These are phyloP conservation scores for Tichodroma muraria DNA, from an alignment of 2,113 vertebrate species.

Conservation along the genomic window DNA sequence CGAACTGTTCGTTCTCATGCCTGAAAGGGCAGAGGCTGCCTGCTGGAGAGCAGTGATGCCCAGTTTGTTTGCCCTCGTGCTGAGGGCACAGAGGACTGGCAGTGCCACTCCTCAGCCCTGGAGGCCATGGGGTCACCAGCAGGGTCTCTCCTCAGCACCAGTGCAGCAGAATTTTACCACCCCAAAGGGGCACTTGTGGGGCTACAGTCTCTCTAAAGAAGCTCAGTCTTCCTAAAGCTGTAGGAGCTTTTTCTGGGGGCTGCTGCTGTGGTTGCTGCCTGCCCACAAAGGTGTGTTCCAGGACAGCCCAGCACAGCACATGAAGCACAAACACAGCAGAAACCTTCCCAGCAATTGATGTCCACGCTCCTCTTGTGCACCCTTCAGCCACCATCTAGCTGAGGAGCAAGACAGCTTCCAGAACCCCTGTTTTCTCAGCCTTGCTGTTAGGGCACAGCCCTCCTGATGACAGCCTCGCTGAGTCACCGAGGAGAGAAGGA, in stretches of 20 bases:
- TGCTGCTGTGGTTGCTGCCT: not conserved
- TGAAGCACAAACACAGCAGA: too few species aligned
- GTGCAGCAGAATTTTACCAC: not conserved
- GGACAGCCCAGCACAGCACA: rapidly evolving
- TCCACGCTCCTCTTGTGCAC: not conserved
- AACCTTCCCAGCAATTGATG: not conserved
- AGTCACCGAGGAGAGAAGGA: not conserved
- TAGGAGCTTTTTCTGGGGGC: not conserved
- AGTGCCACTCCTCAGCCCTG: not conserved
- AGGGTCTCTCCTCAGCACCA: not conserved
- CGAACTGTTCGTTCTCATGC: not conserved
- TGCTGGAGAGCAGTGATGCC: not conserved
- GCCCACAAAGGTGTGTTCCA: rapidly evolving
- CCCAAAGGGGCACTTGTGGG: not conserved
- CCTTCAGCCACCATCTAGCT: not conserved
- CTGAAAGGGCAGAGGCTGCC: not conserved
- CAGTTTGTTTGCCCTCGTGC: not conserved
- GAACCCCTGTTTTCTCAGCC: not conserved
- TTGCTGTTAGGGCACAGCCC: not conserved
- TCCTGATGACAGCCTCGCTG: rapidly evolving
- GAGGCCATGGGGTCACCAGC: rapidly evolving
- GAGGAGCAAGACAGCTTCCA: not conserved
- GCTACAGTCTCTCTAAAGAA: not conserved
- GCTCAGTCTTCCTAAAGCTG: not conserved
- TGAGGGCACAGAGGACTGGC: not conserved